A percentile compares a stretch with the other conserved stretches of the same genome.
Conservation (phyloP, 2,797 vertebrate genomes). For the Gymnothorax reevesii region DNA sequence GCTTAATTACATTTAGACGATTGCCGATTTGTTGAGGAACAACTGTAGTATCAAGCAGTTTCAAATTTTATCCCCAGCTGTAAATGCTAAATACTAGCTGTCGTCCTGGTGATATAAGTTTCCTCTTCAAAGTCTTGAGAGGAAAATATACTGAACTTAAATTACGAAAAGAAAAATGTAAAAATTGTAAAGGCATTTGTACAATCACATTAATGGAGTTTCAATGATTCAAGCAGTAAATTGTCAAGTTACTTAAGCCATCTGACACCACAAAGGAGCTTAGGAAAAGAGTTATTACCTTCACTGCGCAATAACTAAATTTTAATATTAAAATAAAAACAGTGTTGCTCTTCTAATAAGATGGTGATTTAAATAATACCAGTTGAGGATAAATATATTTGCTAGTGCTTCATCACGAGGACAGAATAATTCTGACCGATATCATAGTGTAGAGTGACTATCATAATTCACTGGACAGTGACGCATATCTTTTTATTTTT, state of each 20-base stretch:
- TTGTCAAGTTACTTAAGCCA: neutral
- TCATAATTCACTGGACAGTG: no score
- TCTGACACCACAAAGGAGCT: neutral
- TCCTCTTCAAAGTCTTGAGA: neutral
- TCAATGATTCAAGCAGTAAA: neutral
- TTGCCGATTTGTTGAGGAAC: neutral
- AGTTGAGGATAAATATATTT: neutral
- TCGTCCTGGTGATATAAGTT: neutral
- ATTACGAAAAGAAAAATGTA: neutral
- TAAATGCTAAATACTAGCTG: neutral
- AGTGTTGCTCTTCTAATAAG: neutral
- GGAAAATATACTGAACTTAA: neutral
- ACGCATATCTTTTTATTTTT: no score
- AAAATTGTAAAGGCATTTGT: neutral
- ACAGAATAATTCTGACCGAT: neutral
- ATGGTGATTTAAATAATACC: neutral
- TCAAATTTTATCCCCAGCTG: no score
- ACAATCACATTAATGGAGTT: neutral
- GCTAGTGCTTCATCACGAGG: neutral
- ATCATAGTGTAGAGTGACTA: neutral
- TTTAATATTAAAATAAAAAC: neutral
- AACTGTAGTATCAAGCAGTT: neutral
- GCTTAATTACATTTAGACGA: no score
- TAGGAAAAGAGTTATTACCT: neutral
- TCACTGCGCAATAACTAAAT: neutral